Evolutionary conservation across 2,113 vertebrate genomes (phyloP), one percentile per base, ranked within the genome.

Genomic region (Taurulus bubalis): DNA sequence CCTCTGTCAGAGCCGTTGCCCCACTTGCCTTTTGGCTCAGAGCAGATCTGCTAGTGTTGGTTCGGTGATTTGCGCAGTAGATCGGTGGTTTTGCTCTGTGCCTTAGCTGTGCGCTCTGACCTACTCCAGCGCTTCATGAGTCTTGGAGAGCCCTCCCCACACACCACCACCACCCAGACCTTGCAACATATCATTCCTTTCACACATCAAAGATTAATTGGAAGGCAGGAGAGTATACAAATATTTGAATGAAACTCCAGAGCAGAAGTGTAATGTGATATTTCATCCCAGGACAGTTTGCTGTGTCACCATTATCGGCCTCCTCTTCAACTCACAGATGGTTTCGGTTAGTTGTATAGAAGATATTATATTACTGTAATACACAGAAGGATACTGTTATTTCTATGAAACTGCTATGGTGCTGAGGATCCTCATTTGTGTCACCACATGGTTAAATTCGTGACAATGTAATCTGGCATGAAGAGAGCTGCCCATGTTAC

Each of bases 61-160:
- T 64, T 72, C 15, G 55, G 42, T 69, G 71, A 75, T 77, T 71
- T 60, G 76, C 73, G 55, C 66, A 79, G 67, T 76, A 77, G 65
- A 76, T 87, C 66, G 60, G 76, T 70, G 75, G 63, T 86, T 87
- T 87, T 85, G 87, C 85, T 89, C 85, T 89, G 84, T 88, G 90
- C 87, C 82, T 88, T 82, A 64, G 75, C 59, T 32, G 8, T 82
- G 72, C 77, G 69, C 49, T 82, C 77, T 82, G 84, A 82, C 67
- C 75, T 83, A 49, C 71, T 87, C 87, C 68, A 32, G 81, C 5
- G 2, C 68, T 75, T 53, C 28, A 26, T 40, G 51, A 70, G 36
- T 71, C 40, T 75, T 16, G 11, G 59, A 71, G 68, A 79, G 71
- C 62, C 62, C 70, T n/a, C 22, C 30, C n/a, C n/a, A n/a, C 32